Evolutionary conservation across 2,113 vertebrate genomes (phyloP).

Genomic region (Eurypyga helias): DNA sequence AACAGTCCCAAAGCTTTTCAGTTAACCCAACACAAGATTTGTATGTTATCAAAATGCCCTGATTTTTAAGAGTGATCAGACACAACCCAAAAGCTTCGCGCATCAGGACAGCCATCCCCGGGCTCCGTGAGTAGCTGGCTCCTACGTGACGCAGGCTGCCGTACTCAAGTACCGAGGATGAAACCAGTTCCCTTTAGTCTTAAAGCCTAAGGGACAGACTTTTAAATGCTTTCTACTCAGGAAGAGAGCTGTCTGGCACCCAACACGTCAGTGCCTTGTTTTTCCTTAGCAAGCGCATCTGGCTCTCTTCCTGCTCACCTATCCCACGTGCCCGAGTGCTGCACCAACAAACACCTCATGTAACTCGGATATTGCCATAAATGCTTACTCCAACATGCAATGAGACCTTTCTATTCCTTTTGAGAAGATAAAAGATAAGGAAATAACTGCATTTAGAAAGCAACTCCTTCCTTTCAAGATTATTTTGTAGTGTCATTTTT

Average conservation of each 20-base stretch:
- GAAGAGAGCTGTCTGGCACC: background rate
- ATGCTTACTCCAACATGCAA: background rate
- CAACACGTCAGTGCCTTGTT: background rate
- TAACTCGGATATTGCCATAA: background rate
- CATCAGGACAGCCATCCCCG: too few relatives aligned
- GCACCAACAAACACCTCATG: background rate
- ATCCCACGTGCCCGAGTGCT: rapidly evolving
- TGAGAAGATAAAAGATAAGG: background rate
- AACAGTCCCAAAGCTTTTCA: background rate
- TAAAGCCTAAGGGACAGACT: background rate
- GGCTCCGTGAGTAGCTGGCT: background rate
- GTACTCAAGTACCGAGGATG: rapidly evolving
- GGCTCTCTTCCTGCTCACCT: background rate
- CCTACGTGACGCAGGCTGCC: background rate
- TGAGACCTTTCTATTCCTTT: background rate
- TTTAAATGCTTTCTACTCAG: background rate
- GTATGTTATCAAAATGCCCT: background rate
- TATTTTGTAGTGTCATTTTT: background rate
- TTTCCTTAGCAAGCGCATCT: background rate
- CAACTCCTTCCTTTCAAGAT: too few relatives aligned
- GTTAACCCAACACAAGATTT: background rate
- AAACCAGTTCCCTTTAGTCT: background rate
- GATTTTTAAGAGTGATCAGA: background rate
- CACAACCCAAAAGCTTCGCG: background rate
- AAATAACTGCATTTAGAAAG: background rate